These are phyloP conservation scores for Microctonus hyperodae DNA, from an alignment of 2,888 invertebrate genomes.

Conservation along the genomic window DNA sequence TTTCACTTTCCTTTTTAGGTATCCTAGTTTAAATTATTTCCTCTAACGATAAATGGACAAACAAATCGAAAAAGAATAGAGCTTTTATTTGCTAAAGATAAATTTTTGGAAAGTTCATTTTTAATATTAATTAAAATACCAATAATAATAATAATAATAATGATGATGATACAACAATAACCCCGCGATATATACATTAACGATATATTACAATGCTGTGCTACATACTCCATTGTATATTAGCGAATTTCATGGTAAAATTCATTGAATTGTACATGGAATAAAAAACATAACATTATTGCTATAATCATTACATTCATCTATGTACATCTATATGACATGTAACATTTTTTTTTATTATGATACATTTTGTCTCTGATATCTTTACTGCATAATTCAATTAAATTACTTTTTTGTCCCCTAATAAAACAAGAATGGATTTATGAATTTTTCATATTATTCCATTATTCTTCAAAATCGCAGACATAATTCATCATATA, in stretches of 20 bases:
- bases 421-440: too few relatives aligned
- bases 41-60: neutral
- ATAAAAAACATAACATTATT: conserved; percentile 37
- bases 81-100: conserved; percentile 1
- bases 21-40: neutral
- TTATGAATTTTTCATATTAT: neutral
- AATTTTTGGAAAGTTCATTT: conserved; percentile 40
- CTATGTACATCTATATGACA: neutral
- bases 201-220: conserved; percentile 58
- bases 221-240: conserved; percentile 38
- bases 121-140: conserved; percentile 44
- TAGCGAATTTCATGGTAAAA: conserved; percentile 26
- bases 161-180: conserved; percentile 61
- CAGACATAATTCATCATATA: neutral
- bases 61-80: neutral
- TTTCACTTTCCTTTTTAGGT: conserved; percentile 6
- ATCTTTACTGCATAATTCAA: neutral
- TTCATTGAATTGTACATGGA: conserved; percentile 37
- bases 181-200: conserved; percentile 60
- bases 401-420: neutral
- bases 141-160: conserved; percentile 44
- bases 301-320: conserved; percentile 24
- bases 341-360: conserved; percentile 1
- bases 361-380: neutral
- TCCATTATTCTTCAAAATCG: neutral